These are phyloP conservation scores for Tupiocoris notatus DNA, from an alignment of 2,888 invertebrate species.

Conservation along the genomic window DNA sequence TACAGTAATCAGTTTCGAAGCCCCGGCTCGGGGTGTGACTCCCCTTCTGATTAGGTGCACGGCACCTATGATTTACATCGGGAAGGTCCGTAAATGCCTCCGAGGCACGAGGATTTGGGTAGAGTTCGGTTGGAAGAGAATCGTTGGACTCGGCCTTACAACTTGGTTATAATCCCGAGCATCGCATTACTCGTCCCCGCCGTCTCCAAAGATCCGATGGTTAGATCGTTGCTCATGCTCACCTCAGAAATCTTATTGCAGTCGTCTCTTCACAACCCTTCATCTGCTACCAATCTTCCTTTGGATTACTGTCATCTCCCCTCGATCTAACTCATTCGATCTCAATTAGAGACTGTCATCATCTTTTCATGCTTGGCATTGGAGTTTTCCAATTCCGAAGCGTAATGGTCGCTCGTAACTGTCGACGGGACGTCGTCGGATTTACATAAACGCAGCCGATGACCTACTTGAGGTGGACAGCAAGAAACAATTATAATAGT, in stretches of 20 bases:
- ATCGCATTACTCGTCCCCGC: slow-evolving; percentile 33
- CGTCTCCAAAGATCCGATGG: not conserved
- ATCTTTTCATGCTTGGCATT: not conserved
- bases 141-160: not conserved
- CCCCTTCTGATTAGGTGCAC: slow-evolving; percentile 37
- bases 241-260: not conserved
- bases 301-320: slow-evolving; percentile 36
- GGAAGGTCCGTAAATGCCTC: slow-evolving; percentile 33
- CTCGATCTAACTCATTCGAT: slow-evolving; percentile 19
- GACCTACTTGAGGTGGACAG: not conserved
- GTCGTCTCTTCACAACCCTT: slow-evolving; percentile 10
- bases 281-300: slow-evolving; percentile 36
- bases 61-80: slow-evolving; percentile 41
- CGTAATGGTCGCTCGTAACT: not conserved
- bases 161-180: slow-evolving; percentile 30
- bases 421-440: not conserved
- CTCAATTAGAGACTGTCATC: slow-evolving; percentile 35
- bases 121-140: not conserved
- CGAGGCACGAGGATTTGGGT: slow-evolving; percentile 25
- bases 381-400: not conserved
- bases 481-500: no score
- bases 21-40: slow-evolving; percentile 36
- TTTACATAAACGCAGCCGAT: not conserved
- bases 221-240: not conserved
- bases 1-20: slow-evolving; percentile 37